Conservation (phyloP, 2,797 vertebrate genomes). For the Anguilla pacifica region DNA sequence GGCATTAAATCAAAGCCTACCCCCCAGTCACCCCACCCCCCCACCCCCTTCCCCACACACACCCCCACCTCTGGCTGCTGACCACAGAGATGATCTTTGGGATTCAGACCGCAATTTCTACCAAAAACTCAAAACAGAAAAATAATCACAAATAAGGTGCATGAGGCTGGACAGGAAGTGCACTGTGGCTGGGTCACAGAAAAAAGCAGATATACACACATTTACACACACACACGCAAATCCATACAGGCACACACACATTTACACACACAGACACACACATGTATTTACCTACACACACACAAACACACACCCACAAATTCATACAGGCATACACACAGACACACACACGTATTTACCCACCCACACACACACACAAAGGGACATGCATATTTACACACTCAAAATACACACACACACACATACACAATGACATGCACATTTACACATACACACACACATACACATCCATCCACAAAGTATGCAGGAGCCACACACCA, state of each 20-base stretch:
- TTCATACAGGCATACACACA: neutral
- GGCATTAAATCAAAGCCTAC: slow-evolving; percentile 43
- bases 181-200: neutral
- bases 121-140: slow-evolving; percentile 41
- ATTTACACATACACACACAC: slow-evolving; percentile 42
- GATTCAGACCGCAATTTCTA: slow-evolving; percentile 66
- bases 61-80: neutral
- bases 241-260: slow-evolving; percentile 26
- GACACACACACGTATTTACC: slow-evolving; percentile 35
- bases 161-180: neutral
- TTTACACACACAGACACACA: slow-evolving; percentile 43
- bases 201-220: neutral
- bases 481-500: neutral
- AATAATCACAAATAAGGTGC: neutral
- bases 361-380: slow-evolving; percentile 37
- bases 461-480: neutral
- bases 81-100: slow-evolving; percentile 51
- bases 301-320: neutral
- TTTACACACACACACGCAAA: neutral
- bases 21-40: neutral
- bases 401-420: neutral
- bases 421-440: neutral
- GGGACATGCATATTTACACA: neutral
- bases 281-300: neutral
- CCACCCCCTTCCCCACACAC: too few relatives aligned